Percentiles rank a stretch among this genome's conserved stretches.
Conservation (phyloP, 2,113 vertebrate genomes). For the Lepidiolamprologus cunningtoni region DNA sequence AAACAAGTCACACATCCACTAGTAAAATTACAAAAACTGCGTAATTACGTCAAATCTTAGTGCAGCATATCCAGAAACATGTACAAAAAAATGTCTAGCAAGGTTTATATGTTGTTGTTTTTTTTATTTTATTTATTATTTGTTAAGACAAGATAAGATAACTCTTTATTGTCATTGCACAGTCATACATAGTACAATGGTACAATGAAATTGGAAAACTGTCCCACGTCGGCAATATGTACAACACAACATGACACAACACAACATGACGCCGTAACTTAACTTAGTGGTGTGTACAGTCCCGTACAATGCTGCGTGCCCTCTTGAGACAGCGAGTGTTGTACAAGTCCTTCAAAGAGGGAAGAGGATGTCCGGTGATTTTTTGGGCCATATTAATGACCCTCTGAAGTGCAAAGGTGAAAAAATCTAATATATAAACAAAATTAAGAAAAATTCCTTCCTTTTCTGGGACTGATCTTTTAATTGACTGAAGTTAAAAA, state of each 20-base stretch:
- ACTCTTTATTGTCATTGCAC: neutral
- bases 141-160: neutral
- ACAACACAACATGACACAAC: neutral
- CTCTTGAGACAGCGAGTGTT: neutral
- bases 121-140: neutral
- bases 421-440: neutral
- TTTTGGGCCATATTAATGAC: neutral
- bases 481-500: neutral
- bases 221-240: fast-evolving
- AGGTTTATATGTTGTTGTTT: neutral
- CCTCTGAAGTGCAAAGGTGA: neutral
- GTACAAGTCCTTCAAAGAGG: neutral
- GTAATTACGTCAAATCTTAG: neutral
- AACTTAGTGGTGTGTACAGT: neutral
- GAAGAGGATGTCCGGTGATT: neutral
- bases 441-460: neutral
- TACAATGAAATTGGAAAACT: neutral
- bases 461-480: neutral
- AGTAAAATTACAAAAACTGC: neutral
- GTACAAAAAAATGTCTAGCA: neutral
- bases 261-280: neutral
- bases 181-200: neutral
- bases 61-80: fast-evolving
- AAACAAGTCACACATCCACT: neutral
- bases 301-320: fast-evolving